Percentiles rank a stretch among this genome's conserved stretches.
Conservation (phyloP, 2,888 invertebrate species). For the Microdon myrmicae region DNA sequence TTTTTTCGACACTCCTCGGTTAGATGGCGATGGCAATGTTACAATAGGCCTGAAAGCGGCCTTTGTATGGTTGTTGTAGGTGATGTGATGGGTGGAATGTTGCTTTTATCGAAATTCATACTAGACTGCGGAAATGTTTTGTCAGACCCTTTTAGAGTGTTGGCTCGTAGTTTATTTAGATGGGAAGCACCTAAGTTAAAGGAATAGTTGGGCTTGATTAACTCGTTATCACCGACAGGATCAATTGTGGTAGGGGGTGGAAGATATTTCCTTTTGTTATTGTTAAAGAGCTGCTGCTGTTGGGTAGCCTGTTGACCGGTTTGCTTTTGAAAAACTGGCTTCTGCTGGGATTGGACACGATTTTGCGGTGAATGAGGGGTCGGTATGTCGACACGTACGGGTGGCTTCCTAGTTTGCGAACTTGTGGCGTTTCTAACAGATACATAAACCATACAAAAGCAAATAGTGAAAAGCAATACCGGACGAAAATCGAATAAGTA, state of each 20-base stretch:
- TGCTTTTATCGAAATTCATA: conserved; percentile 55
- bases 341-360: conserved; percentile 62
- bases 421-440: too few species aligned
- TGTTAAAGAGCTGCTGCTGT: conserved; percentile 35
- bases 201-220: conserved; percentile 79
- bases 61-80: conserved; percentile 58
- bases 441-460: too few species aligned
- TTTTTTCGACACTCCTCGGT: too few species aligned
- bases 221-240: conserved; percentile 71
- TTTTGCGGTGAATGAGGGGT: conserved; percentile 56
- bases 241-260: conserved; percentile 55
- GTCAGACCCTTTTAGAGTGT: conserved; percentile 65
- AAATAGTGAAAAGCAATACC: too few species aligned
- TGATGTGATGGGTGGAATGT: conserved; percentile 58
- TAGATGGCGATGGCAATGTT: conserved; percentile 56
- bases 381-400: conserved; percentile 46
- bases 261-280: too few species aligned
- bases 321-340: conserved; percentile 59
- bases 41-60: too few species aligned
- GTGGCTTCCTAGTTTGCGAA: conserved; percentile 51
- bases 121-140: conserved; percentile 65
- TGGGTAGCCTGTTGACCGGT: conserved; percentile 13
- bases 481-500: too few species aligned
- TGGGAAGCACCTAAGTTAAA: conserved; percentile 77
- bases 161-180: conserved; percentile 73